phyloP scores from a whole-genome alignment of 2,888 invertebrate genomes.

The Mesorhabditis belari region DNA sequence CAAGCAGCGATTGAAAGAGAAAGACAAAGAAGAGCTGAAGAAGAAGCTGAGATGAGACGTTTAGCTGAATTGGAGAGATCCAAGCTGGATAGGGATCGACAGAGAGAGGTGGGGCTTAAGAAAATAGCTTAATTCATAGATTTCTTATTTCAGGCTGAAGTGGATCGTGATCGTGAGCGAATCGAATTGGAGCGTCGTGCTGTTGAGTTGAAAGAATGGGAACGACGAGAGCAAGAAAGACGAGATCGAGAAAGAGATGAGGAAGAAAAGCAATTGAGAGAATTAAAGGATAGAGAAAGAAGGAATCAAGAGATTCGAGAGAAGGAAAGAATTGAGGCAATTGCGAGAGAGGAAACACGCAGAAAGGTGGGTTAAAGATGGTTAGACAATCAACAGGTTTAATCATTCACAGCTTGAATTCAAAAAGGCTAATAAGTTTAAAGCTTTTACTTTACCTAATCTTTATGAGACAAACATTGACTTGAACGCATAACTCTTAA shows the following conservation, averaged over 20 bases:
- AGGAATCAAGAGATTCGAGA: slow-evolving; percentile 48
- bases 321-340: slow-evolving; percentile 42
- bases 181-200: slow-evolving; percentile 40
- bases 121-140: not conserved
- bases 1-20: slow-evolving; percentile 43
- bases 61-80: slow-evolving; percentile 36
- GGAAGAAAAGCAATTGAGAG: slow-evolving; percentile 44
- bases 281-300: slow-evolving; percentile 40
- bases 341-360: slow-evolving; percentile 39
- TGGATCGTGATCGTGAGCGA: slow-evolving; percentile 32
- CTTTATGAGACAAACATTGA: no score
- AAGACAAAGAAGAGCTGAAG: slow-evolving; percentile 33
- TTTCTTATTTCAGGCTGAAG: slow-evolving; percentile 16
- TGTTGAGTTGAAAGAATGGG: slow-evolving; percentile 33
- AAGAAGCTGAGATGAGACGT: slow-evolving; percentile 39
- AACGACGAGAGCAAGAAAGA: slow-evolving; percentile 39
- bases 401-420: no score
- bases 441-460: no score
- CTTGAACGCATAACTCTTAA: no score
- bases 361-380: slow-evolving; percentile 13
- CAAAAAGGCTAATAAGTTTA: no score
- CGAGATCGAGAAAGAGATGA: slow-evolving; percentile 36
- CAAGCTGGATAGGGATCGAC: slow-evolving; percentile 12
- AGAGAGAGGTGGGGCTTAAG: not conserved
- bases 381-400: no score